Base-by-base conservation (phyloP, 2,888 invertebrate species). In the Subacronicta megacephala region DNA sequence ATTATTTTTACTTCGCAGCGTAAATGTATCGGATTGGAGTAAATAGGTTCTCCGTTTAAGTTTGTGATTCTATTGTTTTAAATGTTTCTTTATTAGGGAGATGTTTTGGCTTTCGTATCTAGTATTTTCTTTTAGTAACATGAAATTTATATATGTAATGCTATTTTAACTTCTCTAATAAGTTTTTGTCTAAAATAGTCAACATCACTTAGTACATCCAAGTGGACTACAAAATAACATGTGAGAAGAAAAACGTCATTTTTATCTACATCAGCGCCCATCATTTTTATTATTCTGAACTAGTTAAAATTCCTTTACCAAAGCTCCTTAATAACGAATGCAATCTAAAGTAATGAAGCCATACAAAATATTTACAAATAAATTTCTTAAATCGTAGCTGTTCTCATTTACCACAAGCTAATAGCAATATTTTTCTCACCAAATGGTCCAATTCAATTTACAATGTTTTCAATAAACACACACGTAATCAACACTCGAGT, bases 21-120 rank as follows among this genome's bases (percentile, higher is more conserved):
- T 77, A 81, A 79, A 82, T 81, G 75, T 77, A 72, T 78, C 46
- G 56, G 31, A 50, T 58, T 50, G 46, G 40, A 54, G 69, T 66
- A 69, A 73, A 71, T 62, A 56, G 68, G 65, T 61, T 49, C 35
- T 62, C 43, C 37, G 45, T 71, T 75, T 65, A 65, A 43, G 53
- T 51, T 47, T 59, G 49, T 37, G 43, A 42, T 71, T 68, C 71
- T 65, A 65, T 65, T 68, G 60, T 37, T 64, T 17, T 44, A 52
- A 46, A 56, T 69, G 51, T 63, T 64, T 45, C 54, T 44, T 54
- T 15, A 44, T 10, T 66, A n/a, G 4, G 15, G 10, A 17, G 35
- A 47, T 51, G 50, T 58, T 18, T 63, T 70, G 50, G 31, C 42
- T 40, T 53, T 0, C 1, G 12, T 16, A 15, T 18, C 7, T 29